Percentiles rank a stretch among this genome's conserved stretches.
These are phyloP conservation scores for Gambusia yucatana DNA, from an alignment of 2,797 vertebrate species.

Conservation along the genomic window DNA sequence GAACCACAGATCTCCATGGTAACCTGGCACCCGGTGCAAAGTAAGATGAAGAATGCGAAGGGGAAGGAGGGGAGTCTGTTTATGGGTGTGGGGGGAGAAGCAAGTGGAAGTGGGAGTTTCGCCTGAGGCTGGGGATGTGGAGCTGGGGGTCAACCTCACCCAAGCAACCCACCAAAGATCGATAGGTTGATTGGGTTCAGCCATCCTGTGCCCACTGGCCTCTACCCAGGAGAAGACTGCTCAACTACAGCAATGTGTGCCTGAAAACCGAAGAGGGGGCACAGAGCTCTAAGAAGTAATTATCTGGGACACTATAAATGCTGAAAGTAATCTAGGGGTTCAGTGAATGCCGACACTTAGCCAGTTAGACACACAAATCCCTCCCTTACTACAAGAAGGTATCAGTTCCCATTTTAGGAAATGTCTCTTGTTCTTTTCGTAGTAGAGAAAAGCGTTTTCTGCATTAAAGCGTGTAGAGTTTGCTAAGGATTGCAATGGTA, in stretches of 20 bases:
- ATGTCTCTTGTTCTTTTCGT: not conserved
- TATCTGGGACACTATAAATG: conserved; percentile 5
- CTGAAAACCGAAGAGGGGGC: conserved; percentile 30
- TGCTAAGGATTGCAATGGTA: not conserved
- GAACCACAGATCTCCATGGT: conserved; percentile 68
- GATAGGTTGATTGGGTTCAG: conserved; percentile 76
- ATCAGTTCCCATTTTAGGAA: not conserved
- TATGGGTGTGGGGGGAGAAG: not conserved
- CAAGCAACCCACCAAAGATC: conserved; percentile 56
- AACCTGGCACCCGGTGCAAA: conserved; percentile 56
- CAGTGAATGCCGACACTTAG: not conserved
- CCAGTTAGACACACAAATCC: not conserved
- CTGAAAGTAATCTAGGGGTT: not conserved
- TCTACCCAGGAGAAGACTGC: conserved; percentile 57
- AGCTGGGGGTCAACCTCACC: conserved; percentile 20
- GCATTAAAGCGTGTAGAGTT: not conserved
- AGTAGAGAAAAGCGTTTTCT: not conserved
- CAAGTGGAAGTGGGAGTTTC: not conserved
- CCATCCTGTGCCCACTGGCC: conserved; percentile 34
- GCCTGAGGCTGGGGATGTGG: conserved; percentile 54
- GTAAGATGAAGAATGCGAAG: conserved; percentile 26
- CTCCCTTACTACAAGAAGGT: not conserved
- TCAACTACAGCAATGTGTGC: conserved; percentile 41
- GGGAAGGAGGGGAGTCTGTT: conserved; percentile 11
- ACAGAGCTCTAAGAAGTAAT: conserved; percentile 4